Evolutionary conservation across 2,888 invertebrate species (phyloP), one percentile per base, ranked within the genome.

Genomic region (Drosophila anomalipes): DNA sequence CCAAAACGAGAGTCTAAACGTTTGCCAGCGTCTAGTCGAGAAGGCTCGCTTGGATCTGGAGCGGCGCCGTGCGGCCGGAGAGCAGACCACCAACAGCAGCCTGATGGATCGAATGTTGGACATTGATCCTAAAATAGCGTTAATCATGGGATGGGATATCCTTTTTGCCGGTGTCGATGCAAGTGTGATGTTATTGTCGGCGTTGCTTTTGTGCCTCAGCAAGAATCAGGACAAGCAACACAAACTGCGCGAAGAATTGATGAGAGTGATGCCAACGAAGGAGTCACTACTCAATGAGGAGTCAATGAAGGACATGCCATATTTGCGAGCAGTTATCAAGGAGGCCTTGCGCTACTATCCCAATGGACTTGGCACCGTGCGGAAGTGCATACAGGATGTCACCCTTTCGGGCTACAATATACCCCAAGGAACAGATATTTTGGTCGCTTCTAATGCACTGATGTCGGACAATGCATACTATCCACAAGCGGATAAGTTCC

Each of bases 271-370:
- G 65, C 94, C 94, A 0, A 77, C 91, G 1, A 94, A 93, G 71
- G 86, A 93, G 7, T 91, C 93, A 0, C 84, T 90, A 4, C 81
- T 95, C 1, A 94, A 93, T 0, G 90, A 93, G 4, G 92, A 93
- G 5, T 90, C 93, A 61, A 91, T 95, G 67, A 93, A 94, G 52
- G 89, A 94, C 60, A 93, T 95, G 74, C 94, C 95, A 0, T 97
- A 96, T 84, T 90, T 97, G 28, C 95, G 94, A 73, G 96, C 96
- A 0, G 96, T 96, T 81, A 94, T 97, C 47, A 97, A 96, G 89
- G 97, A 97, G 92, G 94, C 95, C 0, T 91, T 96, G 69, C 94
- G 97, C 82, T 76, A 95, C n/a, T 94, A 94, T 83, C 95, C 96
- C 0, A 94, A 95, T 2, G 94, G 94, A 0, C 91, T 94, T 19